Conservation (phyloP, 2,113 vertebrate species). For the Cottus gobio region DNA sequence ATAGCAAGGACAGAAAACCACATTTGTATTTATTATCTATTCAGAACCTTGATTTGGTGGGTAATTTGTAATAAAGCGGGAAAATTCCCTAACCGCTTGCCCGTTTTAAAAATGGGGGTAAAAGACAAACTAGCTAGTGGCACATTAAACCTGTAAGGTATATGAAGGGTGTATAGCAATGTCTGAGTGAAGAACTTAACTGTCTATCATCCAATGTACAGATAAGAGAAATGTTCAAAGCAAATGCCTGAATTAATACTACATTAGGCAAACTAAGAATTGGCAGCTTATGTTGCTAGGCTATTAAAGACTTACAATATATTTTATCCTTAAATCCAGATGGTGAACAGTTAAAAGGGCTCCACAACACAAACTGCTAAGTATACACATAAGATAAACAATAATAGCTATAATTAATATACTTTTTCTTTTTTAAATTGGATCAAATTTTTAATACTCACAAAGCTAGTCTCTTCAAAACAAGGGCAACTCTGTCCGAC, state of each 20-base stretch:
- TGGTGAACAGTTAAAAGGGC: background rate
- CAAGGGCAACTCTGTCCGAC: conserved; percentile 93
- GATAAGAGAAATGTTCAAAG: background rate
- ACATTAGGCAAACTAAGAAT: background rate
- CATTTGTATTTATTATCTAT: background rate
- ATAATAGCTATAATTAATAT: too few relatives aligned
- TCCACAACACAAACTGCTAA: background rate
- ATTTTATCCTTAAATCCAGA: background rate
- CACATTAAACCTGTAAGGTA: background rate
- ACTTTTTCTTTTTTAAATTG: background rate
- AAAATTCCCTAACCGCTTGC: background rate
- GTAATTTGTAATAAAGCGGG: background rate
- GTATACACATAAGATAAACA: background rate
- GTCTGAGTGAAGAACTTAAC: background rate
- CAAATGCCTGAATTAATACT: conserved; percentile 2
- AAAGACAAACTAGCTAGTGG: background rate
- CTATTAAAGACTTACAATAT: conserved; percentile 1
- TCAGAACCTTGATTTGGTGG: background rate
- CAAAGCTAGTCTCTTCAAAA: conserved; percentile 96
- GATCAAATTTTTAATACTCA: conserved; percentile 79
- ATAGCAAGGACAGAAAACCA: too few relatives aligned
- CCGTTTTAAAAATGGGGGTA: background rate
- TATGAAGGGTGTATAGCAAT: background rate
- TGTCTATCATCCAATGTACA: background rate
- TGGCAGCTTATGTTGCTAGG: background rate